Conservation (phyloP, 2,888 invertebrate genomes). For the Cylloceria caligata region DNA sequence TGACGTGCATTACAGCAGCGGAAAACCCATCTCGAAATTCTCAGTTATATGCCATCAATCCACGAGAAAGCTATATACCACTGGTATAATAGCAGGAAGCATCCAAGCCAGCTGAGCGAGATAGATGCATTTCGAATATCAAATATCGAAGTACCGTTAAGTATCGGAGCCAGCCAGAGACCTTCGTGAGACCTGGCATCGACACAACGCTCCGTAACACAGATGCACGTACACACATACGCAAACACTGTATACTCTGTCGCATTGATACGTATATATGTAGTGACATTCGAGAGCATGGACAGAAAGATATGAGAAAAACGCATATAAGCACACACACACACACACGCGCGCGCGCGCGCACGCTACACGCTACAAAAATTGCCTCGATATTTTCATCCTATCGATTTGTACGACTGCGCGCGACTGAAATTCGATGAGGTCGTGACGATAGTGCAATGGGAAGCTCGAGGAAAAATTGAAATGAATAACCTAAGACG, state of each 20-base stretch:
- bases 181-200: conserved; percentile 53
- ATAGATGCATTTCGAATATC: conserved; percentile 51
- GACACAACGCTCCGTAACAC: conserved; percentile 40
- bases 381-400: conserved; percentile 47
- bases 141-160: conserved; percentile 60
- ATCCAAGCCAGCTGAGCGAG: conserved; percentile 33
- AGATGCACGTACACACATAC: not conserved
- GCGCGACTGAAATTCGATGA: conserved; percentile 36
- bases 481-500: conserved; percentile 45
- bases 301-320: conserved; percentile 39
- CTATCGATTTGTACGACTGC: conserved; percentile 53
- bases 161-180: conserved; percentile 47
- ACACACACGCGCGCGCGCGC: conserved; percentile 20
- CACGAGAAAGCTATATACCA: conserved; percentile 41
- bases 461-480: conserved; percentile 34
- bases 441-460: conserved; percentile 42
- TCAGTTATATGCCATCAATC: conserved; percentile 50
- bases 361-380: conserved; percentile 17
- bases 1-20: conserved; percentile 19
- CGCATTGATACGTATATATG: conserved; percentile 14
- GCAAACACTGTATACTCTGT: conserved; percentile 2
- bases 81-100: conserved; percentile 23
- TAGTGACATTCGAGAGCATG: conserved; percentile 34
- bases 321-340: conserved; percentile 14
- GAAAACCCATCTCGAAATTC: conserved; percentile 13